Conservation (phyloP, 37 sponge, comb jelly and placozoan genomes). For the Agelas oroides region DNA sequence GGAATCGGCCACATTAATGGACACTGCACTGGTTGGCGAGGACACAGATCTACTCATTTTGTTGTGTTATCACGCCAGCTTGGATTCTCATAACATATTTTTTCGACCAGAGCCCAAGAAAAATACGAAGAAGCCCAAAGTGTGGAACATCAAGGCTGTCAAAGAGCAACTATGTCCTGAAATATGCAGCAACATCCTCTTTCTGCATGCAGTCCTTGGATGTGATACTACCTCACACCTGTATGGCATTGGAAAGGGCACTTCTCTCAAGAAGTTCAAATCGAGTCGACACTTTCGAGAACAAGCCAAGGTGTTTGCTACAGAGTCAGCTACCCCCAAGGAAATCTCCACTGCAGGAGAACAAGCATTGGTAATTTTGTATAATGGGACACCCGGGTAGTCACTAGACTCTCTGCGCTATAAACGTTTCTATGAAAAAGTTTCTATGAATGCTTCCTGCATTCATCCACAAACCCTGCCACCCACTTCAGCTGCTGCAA, state of each 20-base stretch:
- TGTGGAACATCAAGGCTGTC: neutral
- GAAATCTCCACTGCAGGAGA: constrained; percentile 6
- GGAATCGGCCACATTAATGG: constrained; percentile 3
- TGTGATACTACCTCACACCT: constrained; percentile 54
- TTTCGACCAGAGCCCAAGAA: constrained; percentile 25
- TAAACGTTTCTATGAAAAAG: constrained; percentile 31
- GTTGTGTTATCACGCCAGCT: constrained; percentile 16
- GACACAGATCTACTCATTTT: constrained; percentile 31
- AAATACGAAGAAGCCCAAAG: neutral
- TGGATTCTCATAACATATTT: neutral
- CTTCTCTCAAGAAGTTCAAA: constrained; percentile 16
- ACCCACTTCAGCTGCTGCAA: constrained; percentile 47
- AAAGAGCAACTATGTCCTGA: constrained; percentile 32
- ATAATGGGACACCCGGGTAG: constrained; percentile 8
- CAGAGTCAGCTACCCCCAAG: constrained; percentile 4
- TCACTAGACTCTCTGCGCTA: constrained; percentile 28
- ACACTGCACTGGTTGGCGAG: constrained; percentile 27
- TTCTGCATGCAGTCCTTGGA: constrained; percentile 54
- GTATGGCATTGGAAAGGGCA: constrained; percentile 23
- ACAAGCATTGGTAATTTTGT: constrained; percentile 25
- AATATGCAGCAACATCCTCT: constrained; percentile 48
- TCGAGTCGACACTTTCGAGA: constrained; percentile 16
- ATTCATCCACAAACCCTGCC: constrained; percentile 40
- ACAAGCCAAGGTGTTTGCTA: constrained; percentile 11
- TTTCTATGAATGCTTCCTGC: constrained; percentile 22